phyloP scores from a whole-genome alignment of 2,888 invertebrate species.

The Eretmocerus hayati region DNA sequence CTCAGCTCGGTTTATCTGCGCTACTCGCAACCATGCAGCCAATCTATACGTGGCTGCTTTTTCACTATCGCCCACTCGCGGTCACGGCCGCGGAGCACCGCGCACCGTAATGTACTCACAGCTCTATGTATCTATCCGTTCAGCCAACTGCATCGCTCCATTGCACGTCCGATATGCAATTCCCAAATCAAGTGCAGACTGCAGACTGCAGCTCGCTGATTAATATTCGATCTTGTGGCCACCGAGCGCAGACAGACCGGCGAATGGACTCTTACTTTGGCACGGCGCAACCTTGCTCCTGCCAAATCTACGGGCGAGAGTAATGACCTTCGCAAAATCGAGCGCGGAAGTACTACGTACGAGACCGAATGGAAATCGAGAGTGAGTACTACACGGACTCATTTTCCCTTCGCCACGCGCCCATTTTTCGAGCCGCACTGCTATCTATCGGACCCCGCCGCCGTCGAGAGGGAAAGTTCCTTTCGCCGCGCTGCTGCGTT shows the following conservation, averaged over 20 bases:
- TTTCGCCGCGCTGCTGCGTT: background rate
- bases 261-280: no score
- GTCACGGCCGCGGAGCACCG: no score
- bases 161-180: no score
- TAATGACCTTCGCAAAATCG: slow-evolving; percentile 25
- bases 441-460: background rate
- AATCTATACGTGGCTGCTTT: no score
- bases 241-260: no score
- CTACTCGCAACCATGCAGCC: no score
- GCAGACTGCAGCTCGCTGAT: background rate
- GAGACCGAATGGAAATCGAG: slow-evolving; percentile 15
- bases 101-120: no score
- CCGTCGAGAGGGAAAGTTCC: slow-evolving; percentile 16
- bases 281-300: slow-evolving; percentile 19
- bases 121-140: no score
- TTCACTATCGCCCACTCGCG: no score
- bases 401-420: background rate
- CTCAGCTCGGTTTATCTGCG: no score
- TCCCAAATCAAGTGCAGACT: background rate
- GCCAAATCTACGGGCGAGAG: no score
- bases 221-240: background rate
- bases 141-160: no score
- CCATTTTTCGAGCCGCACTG: background rate
- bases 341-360: slow-evolving; percentile 13
- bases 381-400: background rate